Conservation (phyloP, 2,797 vertebrate genomes). For the Characodon lateralis region DNA sequence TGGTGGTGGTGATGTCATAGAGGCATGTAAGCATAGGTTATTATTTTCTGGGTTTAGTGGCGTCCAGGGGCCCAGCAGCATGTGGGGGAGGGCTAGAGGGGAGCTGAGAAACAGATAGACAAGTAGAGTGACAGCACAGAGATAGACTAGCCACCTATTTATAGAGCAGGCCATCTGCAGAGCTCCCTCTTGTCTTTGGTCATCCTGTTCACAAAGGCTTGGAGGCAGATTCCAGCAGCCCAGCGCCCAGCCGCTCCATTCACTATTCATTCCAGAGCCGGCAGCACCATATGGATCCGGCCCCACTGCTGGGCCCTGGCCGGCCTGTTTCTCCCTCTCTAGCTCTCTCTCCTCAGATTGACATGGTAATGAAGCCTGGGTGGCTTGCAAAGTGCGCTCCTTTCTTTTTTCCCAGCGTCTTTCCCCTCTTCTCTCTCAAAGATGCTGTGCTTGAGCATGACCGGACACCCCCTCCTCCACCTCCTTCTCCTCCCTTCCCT, state of each 20-base stretch:
- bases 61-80: conserved; percentile 64
- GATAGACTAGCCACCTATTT: conserved; percentile 86
- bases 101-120: conserved; percentile 81
- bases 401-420: conserved; percentile 65
- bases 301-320: conserved; percentile 91
- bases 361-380: conserved; percentile 94
- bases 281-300: conserved; percentile 91
- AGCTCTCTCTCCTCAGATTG: conserved; percentile 85
- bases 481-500: conserved; percentile 55
- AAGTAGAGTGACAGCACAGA: conserved; percentile 82
- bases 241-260: conserved; percentile 89
- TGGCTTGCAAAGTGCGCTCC: conserved; percentile 69
- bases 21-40: conserved; percentile 49
- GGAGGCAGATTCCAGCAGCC: conserved; percentile 91
- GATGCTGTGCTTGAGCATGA: conserved; percentile 77
- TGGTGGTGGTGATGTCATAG: conserved; percentile 37
- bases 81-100: conserved; percentile 43
- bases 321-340: conserved; percentile 80
- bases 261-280: conserved; percentile 94
- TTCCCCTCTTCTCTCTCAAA: conserved; percentile 80
- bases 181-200: conserved; percentile 90
- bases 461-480: conserved; percentile 72
- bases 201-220: conserved; percentile 93
- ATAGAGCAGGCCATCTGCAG: conserved; percentile 90
- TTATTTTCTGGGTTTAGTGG: conserved; percentile 58